Conservation (phyloP, 2,113 vertebrate species). For the Semnopithecus entellus region DNA sequence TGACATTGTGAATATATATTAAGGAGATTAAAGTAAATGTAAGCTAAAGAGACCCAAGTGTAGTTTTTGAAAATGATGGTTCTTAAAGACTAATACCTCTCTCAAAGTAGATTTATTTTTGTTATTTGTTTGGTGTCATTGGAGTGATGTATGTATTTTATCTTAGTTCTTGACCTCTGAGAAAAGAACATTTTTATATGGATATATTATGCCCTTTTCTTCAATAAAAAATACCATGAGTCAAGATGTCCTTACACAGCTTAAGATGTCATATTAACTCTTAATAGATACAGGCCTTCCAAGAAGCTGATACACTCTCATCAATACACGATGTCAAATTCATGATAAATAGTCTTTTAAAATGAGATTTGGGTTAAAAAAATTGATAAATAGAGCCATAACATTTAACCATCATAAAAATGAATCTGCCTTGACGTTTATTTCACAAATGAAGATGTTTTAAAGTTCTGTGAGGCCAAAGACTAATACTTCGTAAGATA, state of each 20-base stretch:
- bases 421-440: neutral
- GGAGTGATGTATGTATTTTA: neutral
- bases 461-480: neutral
- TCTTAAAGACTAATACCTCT: neutral
- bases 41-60: neutral
- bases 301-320: neutral
- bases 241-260: neutral
- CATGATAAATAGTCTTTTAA: neutral
- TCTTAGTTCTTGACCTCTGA: neutral
- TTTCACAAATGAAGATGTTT: neutral
- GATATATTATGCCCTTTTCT: neutral
- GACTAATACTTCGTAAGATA: neutral
- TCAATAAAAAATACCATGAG: neutral
- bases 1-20: neutral
- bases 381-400: neutral
- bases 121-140: neutral
- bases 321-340: neutral
- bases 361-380: neutral
- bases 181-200: neutral
- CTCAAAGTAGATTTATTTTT: neutral
- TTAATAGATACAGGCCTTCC: neutral
- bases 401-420: neutral
- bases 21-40: neutral
- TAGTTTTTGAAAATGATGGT: neutral
- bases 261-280: neutral